Percentiles rank a stretch among this genome's conserved stretches.
These are phyloP conservation scores for Acanthococcus lagerstroemiae DNA, from an alignment of 2,888 invertebrate genomes.

Conservation along the genomic window DNA sequence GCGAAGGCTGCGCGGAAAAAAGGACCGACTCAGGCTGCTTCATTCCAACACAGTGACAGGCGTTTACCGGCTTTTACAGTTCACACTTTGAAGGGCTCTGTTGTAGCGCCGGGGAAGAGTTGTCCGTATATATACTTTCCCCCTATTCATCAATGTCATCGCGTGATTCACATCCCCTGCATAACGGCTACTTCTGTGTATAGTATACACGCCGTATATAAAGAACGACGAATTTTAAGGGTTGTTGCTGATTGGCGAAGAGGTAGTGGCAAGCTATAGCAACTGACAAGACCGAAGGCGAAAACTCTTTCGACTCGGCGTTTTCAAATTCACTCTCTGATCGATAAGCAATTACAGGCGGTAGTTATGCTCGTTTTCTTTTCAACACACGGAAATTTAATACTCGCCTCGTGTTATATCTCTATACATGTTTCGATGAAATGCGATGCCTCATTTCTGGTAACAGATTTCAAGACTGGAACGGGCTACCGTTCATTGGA, in stretches of 20 bases:
- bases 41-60: conserved; percentile 11
- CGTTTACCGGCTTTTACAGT: conserved; percentile 26
- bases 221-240: conserved; percentile 28
- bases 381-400: too few relatives aligned
- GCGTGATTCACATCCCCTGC: conserved; percentile 27
- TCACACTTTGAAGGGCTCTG: conserved; percentile 9
- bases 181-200: conserved; percentile 23
- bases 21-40: background rate
- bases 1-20: background rate
- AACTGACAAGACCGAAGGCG: conserved; percentile 19
- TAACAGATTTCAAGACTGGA: too few relatives aligned
- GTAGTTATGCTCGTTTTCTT: too few relatives aligned
- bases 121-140: conserved; percentile 1
- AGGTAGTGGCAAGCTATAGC: background rate
- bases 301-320: background rate
- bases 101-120: background rate
- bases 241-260: conserved; percentile 27
- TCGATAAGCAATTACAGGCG: conserved; percentile 28
- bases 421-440: too few relatives aligned
- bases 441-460: too few relatives aligned
- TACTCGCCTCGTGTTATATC: too few relatives aligned
- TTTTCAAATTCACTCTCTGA: conserved; percentile 8
- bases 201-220: conserved; percentile 10
- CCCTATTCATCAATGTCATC: conserved; percentile 31
- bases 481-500: too few relatives aligned